Percentiles rank a stretch among this genome's conserved stretches.
These are phyloP conservation scores for Archips xylosteana DNA, from an alignment of 2,888 invertebrate genomes.

Conservation along the genomic window DNA sequence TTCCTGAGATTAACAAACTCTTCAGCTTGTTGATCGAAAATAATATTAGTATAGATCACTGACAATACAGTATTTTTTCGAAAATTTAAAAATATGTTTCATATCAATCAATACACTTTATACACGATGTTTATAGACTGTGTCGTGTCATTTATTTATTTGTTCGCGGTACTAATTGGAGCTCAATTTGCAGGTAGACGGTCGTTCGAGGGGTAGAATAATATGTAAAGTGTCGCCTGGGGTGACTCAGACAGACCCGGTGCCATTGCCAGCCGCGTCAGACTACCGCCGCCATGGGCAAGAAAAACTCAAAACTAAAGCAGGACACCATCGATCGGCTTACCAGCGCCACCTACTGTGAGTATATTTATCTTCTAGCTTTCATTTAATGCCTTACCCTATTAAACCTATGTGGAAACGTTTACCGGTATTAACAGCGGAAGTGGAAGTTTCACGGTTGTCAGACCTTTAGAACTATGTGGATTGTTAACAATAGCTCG, in stretches of 20 bases:
- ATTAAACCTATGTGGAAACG: not conserved
- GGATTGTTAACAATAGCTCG: not conserved
- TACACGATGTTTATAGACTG: no score
- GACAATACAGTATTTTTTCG: no score
- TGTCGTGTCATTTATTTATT: not conserved
- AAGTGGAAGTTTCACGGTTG: not conserved
- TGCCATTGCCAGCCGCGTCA: conserved; percentile 49
- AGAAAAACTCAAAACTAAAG: conserved; percentile 98
- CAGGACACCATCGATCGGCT: conserved; percentile 97
- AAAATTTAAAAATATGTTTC: no score
- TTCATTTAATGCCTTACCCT: not conserved
- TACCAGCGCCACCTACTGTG: conserved; percentile 97
- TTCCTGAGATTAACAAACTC: no score
- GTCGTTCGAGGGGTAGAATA: conserved; percentile 58
- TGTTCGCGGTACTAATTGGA: not conserved
- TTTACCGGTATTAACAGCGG: not conserved
- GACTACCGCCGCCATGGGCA: conserved; percentile 90
- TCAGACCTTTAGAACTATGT: not conserved
- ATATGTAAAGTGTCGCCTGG: conserved; percentile 71
- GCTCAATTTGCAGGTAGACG: conserved; percentile 66
- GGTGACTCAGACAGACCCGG: conserved; percentile 46
- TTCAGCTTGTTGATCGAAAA: no score
- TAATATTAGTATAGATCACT: no score
- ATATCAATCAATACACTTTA: not conserved
- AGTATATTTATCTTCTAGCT: conserved; percentile 72